These are phyloP conservation scores for Nebria ingens DNA, from an alignment of 1,140 invertebrate genomes.

Conservation along the genomic window DNA sequence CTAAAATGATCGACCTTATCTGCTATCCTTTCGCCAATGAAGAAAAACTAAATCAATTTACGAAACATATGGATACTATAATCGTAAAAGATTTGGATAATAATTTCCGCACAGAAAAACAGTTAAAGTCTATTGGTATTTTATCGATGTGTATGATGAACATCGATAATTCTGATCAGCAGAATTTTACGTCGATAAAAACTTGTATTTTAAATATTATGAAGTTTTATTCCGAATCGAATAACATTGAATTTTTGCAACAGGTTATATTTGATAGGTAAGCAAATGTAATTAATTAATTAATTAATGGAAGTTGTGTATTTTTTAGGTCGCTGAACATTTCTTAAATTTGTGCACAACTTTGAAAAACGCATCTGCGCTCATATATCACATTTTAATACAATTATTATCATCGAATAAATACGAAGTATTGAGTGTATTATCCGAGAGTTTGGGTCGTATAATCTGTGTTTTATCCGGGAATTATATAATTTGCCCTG, in stretches of 20 bases:
- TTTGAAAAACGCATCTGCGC: background rate
- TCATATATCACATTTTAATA: background rate
- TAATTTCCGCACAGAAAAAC: background rate
- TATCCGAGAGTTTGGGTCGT: background rate
- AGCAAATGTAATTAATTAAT: too few relatives aligned
- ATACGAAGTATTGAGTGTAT: background rate
- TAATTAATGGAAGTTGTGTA: too few relatives aligned
- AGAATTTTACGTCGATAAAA: background rate
- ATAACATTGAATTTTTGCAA: background rate
- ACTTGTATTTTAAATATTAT: background rate
- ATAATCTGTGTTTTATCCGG: background rate
- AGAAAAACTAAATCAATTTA: too few relatives aligned
- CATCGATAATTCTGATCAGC: background rate
- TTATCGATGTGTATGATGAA: background rate
- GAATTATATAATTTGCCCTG: background rate
- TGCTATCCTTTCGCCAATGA: background rate
- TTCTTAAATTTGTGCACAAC: background rate
- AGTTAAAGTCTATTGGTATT: background rate
- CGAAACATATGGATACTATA: too few relatives aligned
- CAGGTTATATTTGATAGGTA: background rate
- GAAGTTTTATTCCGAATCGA: background rate
- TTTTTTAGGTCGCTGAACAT: background rate
- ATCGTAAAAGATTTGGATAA: too few relatives aligned
- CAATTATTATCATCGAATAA: background rate
- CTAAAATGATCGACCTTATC: background rate